phyloP scores from a whole-genome alignment of 2,797 vertebrate genomes.

The Momotus momota region DNA sequence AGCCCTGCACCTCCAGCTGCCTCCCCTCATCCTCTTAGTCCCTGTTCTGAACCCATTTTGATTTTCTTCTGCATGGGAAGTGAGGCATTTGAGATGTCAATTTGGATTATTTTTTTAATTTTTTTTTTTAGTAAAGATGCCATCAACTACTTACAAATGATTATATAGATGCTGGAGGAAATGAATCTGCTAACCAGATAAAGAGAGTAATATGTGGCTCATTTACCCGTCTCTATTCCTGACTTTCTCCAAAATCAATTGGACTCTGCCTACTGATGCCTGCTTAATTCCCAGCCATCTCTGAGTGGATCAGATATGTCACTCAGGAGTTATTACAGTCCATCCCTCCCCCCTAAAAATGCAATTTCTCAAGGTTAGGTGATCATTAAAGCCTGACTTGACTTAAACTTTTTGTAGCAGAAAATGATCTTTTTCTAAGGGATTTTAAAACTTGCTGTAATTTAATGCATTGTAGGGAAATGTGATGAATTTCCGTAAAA shows the following conservation, averaged over 20 bases:
- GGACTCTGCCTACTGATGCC: slow-evolving; percentile 33
- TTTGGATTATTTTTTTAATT: neutral
- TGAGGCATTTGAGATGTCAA: neutral
- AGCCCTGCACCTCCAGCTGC: neutral
- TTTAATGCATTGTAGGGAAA: neutral
- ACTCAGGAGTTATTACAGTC: slow-evolving; percentile 37
- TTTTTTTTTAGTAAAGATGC: neutral
- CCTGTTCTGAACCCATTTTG: neutral
- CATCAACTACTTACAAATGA: slow-evolving; percentile 24
- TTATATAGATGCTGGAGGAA: slow-evolving; percentile 45
- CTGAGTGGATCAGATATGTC: slow-evolving; percentile 43
- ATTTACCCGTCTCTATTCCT: slow-evolving; percentile 10
- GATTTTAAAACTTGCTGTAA: neutral
- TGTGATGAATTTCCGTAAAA: neutral
- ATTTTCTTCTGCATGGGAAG: neutral
- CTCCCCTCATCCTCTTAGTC: neutral
- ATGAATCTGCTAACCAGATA: slow-evolving; percentile 54
- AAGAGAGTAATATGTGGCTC: slow-evolving; percentile 37
- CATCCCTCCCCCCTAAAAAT: neutral
- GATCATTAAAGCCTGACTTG: neutral
- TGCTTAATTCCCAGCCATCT: slow-evolving; percentile 30
- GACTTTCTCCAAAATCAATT: slow-evolving; percentile 50
- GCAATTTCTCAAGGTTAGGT: slow-evolving; percentile 21
- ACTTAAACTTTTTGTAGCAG: neutral
- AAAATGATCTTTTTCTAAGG: neutral